phyloP scores from a whole-genome alignment of 2,797 vertebrate species.

The Alauda arvensis region DNA sequence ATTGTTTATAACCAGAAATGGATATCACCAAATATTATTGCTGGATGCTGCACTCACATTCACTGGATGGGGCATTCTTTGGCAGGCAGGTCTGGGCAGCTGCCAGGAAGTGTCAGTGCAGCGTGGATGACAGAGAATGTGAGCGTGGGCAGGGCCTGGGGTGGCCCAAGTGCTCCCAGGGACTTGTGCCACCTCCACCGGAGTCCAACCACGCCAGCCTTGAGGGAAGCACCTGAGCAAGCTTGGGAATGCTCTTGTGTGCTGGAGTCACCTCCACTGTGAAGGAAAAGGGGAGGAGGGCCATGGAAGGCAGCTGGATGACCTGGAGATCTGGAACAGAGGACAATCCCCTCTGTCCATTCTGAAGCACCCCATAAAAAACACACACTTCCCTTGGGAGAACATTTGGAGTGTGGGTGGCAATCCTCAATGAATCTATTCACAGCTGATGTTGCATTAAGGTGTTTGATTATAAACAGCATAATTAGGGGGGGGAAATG shows the following conservation, averaged over 20 bases:
- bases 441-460: background rate
- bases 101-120: background rate
- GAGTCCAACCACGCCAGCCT: accelerated
- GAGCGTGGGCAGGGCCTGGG: accelerated
- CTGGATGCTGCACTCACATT: background rate
- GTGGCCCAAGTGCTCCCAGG: background rate
- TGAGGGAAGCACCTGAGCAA: background rate
- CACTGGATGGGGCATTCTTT: background rate
- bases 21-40: background rate
- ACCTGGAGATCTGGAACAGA: background rate
- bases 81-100: background rate
- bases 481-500: background rate
- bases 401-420: background rate
- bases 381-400: background rate
- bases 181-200: accelerated
- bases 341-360: accelerated
- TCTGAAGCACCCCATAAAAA: background rate
- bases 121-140: accelerated
- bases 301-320: background rate
- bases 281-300: background rate
- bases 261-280: background rate
- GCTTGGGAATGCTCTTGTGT: accelerated
- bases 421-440: background rate
- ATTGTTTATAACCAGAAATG: background rate
- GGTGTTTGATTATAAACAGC: background rate